Evolutionary conservation across 2,888 invertebrate species (phyloP).

Genomic region (Oithona nana): DNA sequence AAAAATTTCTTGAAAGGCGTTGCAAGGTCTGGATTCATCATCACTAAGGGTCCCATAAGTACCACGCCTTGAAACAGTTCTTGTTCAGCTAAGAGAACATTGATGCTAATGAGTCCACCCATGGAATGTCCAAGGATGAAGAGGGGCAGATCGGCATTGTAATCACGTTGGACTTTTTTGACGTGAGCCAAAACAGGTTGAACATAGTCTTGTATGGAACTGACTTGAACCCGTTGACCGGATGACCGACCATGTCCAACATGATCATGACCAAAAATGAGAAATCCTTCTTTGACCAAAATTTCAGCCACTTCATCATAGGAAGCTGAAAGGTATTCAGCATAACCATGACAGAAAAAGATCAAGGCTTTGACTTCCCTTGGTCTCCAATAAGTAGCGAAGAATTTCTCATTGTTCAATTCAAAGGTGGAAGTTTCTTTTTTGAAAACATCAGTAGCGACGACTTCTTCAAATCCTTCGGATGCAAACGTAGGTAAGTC

Average conservation of each 20-base stretch:
- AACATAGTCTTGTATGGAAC: not conserved
- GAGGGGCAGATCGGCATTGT: not conserved
- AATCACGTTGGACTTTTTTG: not conserved
- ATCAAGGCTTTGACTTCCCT: not conserved
- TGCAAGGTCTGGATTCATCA: not conserved
- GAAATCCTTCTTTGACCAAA: not conserved
- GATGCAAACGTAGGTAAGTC: not conserved
- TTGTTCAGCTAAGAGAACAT: not conserved
- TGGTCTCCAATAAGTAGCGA: not conserved
- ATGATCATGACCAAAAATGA: slow-evolving; percentile 2
- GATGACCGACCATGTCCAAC: not conserved
- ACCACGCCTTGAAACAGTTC: not conserved
- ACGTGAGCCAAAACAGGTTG: not conserved
- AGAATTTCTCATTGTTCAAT: not conserved
- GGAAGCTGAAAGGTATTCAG: not conserved
- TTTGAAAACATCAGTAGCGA: not conserved
- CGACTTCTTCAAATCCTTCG: not conserved
- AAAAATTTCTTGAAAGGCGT: not conserved
- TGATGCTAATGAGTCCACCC: not conserved
- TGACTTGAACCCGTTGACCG: not conserved
- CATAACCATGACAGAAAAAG: not conserved
- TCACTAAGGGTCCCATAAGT: not conserved
- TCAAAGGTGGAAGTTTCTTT: not conserved
- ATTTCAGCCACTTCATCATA: not conserved
- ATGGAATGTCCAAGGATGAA: slow-evolving; percentile 9